Evolutionary conservation across 2,797 vertebrate species (phyloP), one percentile per base, ranked within the genome.

Genomic region (Gobionotothen gibberifrons): DNA sequence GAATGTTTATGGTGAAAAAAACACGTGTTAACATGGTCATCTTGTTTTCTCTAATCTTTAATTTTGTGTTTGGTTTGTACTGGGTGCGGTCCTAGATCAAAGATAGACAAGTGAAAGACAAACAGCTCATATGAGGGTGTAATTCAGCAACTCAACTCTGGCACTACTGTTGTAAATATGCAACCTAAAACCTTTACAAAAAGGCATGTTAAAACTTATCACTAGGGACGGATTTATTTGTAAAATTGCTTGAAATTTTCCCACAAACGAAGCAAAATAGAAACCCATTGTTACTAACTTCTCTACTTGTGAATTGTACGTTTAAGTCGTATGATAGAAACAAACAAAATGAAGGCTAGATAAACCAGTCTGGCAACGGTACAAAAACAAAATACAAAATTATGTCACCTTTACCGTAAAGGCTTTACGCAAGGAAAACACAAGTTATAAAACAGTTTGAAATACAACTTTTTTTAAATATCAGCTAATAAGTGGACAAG

Each of bases 11-110:
- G 13, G 3, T 9, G 2, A 61, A 47, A 42, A 48, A 39, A 39
- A 32, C 58, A 22, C 11, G 26, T 19, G 4, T 13, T 44, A 53
- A 32, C 0, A 9, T 22, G 26, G 9, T 53, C 14, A 9, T 8
- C 10, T 60, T 21, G 26, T 69, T 66, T 56, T 68, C 17, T 72
- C 15, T 17, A 5, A 21, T 55, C 39, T 19, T 39, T 32, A 19
- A 52, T 72, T 52, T 42, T 69, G 21, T 69, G 42, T 80, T 74
- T 58, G n/a, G 15, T 12, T 60, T 81, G 66, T 44, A 15, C 53
- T 56, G 86, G 88, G 86, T 90, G 89, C 48, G 83, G 86, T 71
- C 74, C 42, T 2, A 71, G 78, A 85, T 77, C 22, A 64, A 26
- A 74, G 78, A 84, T 81, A 72, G 17, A 19, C 57, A 69, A 69